A percentile compares a stretch with the other conserved stretches of the same genome.
Evolutionary conservation across 2,888 invertebrate species (phyloP).

Genomic region (Encarsia formosa): DNA sequence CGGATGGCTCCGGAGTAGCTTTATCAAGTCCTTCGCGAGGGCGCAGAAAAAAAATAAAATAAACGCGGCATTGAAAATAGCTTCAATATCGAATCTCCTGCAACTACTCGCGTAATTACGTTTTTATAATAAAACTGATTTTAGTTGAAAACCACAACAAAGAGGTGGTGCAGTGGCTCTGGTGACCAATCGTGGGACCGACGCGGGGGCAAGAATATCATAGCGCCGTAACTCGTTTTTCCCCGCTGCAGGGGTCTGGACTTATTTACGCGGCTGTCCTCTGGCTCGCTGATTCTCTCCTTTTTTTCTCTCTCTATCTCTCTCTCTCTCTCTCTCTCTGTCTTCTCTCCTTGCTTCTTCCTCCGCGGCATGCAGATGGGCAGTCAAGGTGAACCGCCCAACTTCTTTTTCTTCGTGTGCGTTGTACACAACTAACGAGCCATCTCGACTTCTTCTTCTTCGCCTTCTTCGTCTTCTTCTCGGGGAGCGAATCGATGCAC

Average conservation of each 20-base stretch:
- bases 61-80: no score
- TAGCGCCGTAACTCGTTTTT: slow-evolving; percentile 1
- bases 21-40: slow-evolving; percentile 31
- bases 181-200: slow-evolving; percentile 24
- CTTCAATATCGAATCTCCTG: no score
- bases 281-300: not conserved
- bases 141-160: no score
- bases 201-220: slow-evolving; percentile 10
- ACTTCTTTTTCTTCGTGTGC: slow-evolving; percentile 32
- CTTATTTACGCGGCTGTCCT: not conserved
- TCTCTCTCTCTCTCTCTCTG: slow-evolving; percentile 7
- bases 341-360: not conserved
- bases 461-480: slow-evolving; percentile 23
- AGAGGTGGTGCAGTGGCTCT: no score
- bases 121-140: no score
- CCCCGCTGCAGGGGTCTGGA: not conserved
- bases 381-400: slow-evolving; percentile 50
- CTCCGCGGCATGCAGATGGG: slow-evolving; percentile 36
- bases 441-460: slow-evolving; percentile 33
- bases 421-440: slow-evolving; percentile 41
- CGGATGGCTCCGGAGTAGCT: slow-evolving; percentile 33
- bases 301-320: not conserved
- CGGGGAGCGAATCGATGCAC: slow-evolving; percentile 16
- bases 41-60: no score
- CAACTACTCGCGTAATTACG: no score